phyloP scores from a whole-genome alignment of 2,797 vertebrate species.

The Characodon lateralis region DNA sequence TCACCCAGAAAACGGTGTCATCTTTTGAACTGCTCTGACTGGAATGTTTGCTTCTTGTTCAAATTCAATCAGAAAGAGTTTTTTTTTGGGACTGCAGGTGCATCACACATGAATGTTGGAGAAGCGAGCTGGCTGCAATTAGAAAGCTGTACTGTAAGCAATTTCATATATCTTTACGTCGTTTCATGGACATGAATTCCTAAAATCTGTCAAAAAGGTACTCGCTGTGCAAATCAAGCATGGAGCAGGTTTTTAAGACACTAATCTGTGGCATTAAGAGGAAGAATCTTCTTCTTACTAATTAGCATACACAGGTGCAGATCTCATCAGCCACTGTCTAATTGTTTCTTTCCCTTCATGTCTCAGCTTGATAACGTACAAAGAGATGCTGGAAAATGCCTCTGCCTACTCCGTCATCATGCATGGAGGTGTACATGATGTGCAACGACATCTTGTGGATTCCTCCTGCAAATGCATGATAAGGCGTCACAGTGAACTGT shows the following conservation, averaged over 20 bases:
- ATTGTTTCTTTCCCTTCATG: slow-evolving; percentile 47
- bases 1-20: slow-evolving; percentile 60
- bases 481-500: not conserved
- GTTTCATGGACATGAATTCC: slow-evolving; percentile 17
- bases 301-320: slow-evolving; percentile 59
- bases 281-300: slow-evolving; percentile 48
- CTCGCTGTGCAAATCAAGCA: slow-evolving; percentile 30
- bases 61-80: slow-evolving; percentile 47
- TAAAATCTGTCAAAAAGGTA: slow-evolving; percentile 23
- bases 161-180: slow-evolving; percentile 41
- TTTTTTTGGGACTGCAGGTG: slow-evolving; percentile 62
- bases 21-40: slow-evolving; percentile 60
- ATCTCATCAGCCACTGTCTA: slow-evolving; percentile 25
- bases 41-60: slow-evolving; percentile 58
- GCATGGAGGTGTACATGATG: slow-evolving; percentile 24
- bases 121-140: slow-evolving; percentile 55
- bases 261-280: slow-evolving; percentile 53
- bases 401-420: slow-evolving; percentile 2
- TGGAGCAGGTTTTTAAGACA: slow-evolving; percentile 5
- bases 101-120: slow-evolving; percentile 42
- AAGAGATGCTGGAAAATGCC: slow-evolving; percentile 16
- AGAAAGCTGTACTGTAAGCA: slow-evolving; percentile 42
- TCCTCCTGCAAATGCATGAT: slow-evolving; percentile 37
- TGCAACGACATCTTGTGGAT: slow-evolving; percentile 68
- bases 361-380: slow-evolving; percentile 40